A percentile compares a stretch with the other conserved stretches of the same genome.
These are phyloP conservation scores for Baryphthengus martii DNA, from an alignment of 2,113 vertebrate genomes.

Conservation along the genomic window DNA sequence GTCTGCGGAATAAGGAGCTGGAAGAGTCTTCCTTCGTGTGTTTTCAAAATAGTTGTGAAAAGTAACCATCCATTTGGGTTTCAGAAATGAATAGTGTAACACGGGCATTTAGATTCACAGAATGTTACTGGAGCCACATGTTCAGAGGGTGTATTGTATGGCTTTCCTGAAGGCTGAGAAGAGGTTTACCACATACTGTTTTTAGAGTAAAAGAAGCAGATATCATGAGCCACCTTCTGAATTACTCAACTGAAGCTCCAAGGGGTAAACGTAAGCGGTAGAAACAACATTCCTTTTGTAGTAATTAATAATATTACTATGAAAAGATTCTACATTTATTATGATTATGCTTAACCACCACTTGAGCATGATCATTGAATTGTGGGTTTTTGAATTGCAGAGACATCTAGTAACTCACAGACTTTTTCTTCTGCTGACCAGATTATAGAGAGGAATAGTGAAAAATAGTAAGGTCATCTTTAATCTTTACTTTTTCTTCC, in stretches of 20 bases:
- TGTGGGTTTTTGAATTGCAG: background rate
- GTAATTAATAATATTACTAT: background rate
- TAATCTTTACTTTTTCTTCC: conserved; percentile 55
- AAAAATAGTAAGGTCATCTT: background rate
- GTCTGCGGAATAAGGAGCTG: background rate
- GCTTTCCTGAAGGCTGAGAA: background rate
- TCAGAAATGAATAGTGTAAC: background rate
- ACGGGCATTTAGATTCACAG: background rate
- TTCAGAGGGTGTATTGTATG: background rate
- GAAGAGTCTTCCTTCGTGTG: background rate
- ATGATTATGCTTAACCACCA: background rate
- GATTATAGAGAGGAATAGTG: background rate
- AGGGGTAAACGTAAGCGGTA: background rate
- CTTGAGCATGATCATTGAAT: accelerated
- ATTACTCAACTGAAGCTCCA: background rate
- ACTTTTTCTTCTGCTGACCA: background rate
- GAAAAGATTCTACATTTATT: background rate
- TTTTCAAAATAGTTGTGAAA: background rate
- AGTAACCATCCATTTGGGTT: background rate
- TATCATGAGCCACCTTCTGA: background rate
- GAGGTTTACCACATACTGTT: background rate
- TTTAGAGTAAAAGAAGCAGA: background rate
- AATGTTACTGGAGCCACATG: background rate
- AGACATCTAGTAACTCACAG: background rate
- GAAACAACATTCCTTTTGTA: background rate